phyloP scores from a whole-genome alignment of 2,797 vertebrate genomes.

The Sternarchorhynchus goeldii region DNA sequence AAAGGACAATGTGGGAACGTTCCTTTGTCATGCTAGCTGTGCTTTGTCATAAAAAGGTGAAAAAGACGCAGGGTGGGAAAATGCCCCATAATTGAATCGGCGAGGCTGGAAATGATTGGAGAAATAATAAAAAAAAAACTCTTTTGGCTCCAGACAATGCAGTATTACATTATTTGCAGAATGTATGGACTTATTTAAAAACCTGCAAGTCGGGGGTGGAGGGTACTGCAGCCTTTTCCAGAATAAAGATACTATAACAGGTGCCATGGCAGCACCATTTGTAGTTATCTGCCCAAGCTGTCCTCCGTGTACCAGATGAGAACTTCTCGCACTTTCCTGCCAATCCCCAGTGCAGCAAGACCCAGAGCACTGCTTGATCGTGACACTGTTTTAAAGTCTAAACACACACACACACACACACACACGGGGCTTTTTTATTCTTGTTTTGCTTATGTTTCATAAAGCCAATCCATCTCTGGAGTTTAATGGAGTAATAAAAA shows the following conservation, averaged over 20 bases:
- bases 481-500: too few species aligned
- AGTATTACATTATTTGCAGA: conserved; percentile 16
- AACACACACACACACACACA: conserved; percentile 11
- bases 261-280: not conserved
- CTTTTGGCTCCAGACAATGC: not conserved
- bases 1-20: too few species aligned
- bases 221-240: not conserved
- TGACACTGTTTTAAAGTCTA: conserved; percentile 70
- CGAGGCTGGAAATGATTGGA: too few species aligned
- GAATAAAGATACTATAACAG: not conserved
- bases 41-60: too few species aligned
- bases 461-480: too few species aligned
- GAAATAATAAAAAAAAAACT: not conserved
- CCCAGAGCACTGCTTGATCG: conserved; percentile 71
- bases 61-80: too few species aligned
- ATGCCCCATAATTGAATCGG: too few species aligned
- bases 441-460: too few species aligned
- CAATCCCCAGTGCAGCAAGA: conserved; percentile 75
- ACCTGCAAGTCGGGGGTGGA: not conserved
- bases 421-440: not conserved
- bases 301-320: conserved; percentile 79
- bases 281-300: conserved; percentile 45
- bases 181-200: conserved; percentile 32
- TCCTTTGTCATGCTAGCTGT: too few species aligned
- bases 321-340: conserved; percentile 73